These are phyloP conservation scores for Eledona agricola DNA, from an alignment of 2,888 invertebrate genomes.

Conservation along the genomic window DNA sequence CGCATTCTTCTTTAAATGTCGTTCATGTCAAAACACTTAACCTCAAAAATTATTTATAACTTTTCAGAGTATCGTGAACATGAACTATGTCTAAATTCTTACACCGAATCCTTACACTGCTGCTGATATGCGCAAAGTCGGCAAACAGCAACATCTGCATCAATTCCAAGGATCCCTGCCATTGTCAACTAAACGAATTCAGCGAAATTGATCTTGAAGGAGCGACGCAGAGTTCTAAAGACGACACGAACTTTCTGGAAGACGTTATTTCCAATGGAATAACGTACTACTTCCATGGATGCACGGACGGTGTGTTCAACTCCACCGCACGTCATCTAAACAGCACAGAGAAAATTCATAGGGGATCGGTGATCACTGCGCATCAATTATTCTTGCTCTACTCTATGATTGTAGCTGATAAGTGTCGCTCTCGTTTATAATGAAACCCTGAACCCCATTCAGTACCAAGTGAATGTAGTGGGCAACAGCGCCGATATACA, in stretches of 20 bases:
- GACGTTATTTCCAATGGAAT: slow-evolving; percentile 38
- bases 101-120: neutral
- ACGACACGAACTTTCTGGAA: slow-evolving; percentile 40
- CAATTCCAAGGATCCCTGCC: slow-evolving; percentile 49
- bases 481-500: too few relatives aligned
- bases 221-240: slow-evolving; percentile 38
- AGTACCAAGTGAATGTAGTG: too few relatives aligned
- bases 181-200: slow-evolving; percentile 55
- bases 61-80: slow-evolving; percentile 8
- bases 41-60: slow-evolving; percentile 22
- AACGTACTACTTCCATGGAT: slow-evolving; percentile 59
- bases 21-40: slow-evolving; percentile 8
- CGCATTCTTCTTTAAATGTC: slow-evolving; percentile 6
- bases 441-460: too few relatives aligned
- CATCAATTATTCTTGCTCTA: too few relatives aligned
- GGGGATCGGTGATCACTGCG: slow-evolving; percentile 14
- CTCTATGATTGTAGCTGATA: neutral
- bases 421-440: too few relatives aligned
- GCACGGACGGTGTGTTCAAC: slow-evolving; percentile 48
- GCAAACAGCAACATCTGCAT: slow-evolving; percentile 1
- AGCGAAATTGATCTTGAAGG: slow-evolving; percentile 51
- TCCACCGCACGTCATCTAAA: slow-evolving; percentile 10
- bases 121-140: neutral
- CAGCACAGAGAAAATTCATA: neutral
- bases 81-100: slow-evolving; percentile 23